Percentiles rank a stretch among this genome's conserved stretches.
Conservation (phyloP, 2,113 vertebrate species). For the Chloropsis hardwickii region DNA sequence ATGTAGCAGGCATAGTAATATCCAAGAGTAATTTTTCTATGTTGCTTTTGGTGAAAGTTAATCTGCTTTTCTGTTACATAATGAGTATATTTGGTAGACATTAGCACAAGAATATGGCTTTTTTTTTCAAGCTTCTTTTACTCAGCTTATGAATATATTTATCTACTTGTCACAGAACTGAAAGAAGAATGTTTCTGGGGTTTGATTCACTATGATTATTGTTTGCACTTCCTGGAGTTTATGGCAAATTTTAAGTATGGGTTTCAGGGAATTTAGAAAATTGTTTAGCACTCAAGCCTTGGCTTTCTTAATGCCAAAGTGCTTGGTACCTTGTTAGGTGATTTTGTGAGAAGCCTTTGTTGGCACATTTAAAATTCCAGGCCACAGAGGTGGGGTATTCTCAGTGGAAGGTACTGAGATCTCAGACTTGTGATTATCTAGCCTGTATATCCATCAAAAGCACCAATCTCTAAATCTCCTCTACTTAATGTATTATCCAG, state of each 20-base stretch:
- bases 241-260: background rate
- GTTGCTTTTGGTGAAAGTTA: slow-evolving; percentile 15
- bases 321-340: background rate
- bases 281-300: background rate
- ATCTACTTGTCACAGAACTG: background rate
- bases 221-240: background rate
- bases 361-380: background rate
- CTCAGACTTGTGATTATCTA: background rate
- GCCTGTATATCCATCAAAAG: background rate
- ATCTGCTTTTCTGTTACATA: background rate
- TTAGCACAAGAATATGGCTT: background rate
- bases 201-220: background rate
- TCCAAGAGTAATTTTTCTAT: background rate
- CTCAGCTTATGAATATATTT: slow-evolving; percentile 4
- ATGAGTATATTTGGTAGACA: background rate
- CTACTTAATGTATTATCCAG: background rate
- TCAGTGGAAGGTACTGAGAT: background rate
- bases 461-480: background rate
- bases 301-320: background rate
- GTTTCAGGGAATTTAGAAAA: background rate
- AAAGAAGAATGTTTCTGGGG: background rate
- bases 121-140: background rate
- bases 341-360: background rate
- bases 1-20: background rate
- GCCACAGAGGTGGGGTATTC: background rate